Base-by-base conservation (phyloP, 2,797 vertebrate genomes). In the Syngnathus rostellatus region DNA sequence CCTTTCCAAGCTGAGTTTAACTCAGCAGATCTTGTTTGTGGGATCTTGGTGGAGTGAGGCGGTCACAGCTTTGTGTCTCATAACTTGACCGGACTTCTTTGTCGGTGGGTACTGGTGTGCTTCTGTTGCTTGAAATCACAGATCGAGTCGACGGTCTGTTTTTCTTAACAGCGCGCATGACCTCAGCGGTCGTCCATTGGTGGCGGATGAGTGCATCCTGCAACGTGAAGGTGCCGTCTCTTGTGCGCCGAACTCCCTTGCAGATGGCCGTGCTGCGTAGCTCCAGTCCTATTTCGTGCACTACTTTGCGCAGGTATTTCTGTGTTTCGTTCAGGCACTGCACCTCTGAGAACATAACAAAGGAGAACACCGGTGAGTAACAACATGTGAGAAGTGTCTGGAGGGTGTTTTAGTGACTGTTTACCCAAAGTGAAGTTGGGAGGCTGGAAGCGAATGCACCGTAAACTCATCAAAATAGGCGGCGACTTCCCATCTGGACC, bases 271-370 rank as follows among this genome's bases (percentile, higher is more conserved):
- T 89, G 1, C 92, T 95, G 77, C 90, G 94, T 69, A 99, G 91
- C 84, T 98, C 95, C 58, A 99, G 83, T 4, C 97, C 96, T 0
- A 98, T 90, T 78, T 98, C 97, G 0, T 98, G 97, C 58, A 98
- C 85, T 5, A 96, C 45, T 80, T 88, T 96, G 8, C 95, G 75
- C 16, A 98, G 86, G 77, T 94, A 94, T 73, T 89, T 90, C 86
- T 94, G 95, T 0, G 93, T 97, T 87, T 99, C 97, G 0, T 98
- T 94, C 71, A 98, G 48, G 71, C 95, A 97, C n/a, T 92, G 94
- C 63, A 97, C 87, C 90, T 97, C 97, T 99, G 81, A 10, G 67
- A 72, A 69, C 48, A 62, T 61, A 72, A 21, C 17, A 65, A 8
- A 70, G 23, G 37, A 66, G 5, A 70, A 0, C 37, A 25, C 6